These are phyloP conservation scores for Apodemia arnacis DNA, from an alignment of 2,888 invertebrate genomes.

Conservation along the genomic window DNA sequence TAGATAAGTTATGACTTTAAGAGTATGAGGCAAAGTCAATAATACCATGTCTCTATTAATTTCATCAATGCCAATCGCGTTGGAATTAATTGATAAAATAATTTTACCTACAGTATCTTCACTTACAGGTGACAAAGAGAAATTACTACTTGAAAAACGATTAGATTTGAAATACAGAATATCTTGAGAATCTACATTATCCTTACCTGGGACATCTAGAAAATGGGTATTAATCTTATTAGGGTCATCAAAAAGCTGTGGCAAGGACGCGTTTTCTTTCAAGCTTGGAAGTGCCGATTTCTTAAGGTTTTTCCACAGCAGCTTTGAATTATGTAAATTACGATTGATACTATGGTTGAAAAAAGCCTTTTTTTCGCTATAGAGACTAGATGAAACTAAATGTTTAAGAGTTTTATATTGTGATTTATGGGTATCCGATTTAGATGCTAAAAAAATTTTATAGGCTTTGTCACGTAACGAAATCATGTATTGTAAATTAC, in stretches of 20 bases:
- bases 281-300: neutral
- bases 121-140: neutral
- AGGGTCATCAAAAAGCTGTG: neutral
- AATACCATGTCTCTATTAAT: constrained; percentile 24
- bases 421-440: neutral
- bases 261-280: neutral
- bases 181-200: neutral
- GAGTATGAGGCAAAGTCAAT: constrained; percentile 1
- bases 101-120: neutral
- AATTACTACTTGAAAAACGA: neutral
- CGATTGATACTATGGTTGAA: neutral
- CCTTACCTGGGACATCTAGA: neutral
- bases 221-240: constrained; percentile 9
- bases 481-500: neutral
- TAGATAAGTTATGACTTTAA: constrained; percentile 4
- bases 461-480: neutral
- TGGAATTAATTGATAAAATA: neutral
- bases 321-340: neutral
- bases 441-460: neutral
- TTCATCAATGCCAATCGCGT: constrained; percentile 1
- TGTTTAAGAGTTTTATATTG: neutral
- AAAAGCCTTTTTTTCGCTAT: neutral
- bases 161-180: neutral
- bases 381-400: neutral
- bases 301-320: neutral